Conservation (phyloP, 1,140 invertebrate species). For the Drosophila pectinifera region DNA sequence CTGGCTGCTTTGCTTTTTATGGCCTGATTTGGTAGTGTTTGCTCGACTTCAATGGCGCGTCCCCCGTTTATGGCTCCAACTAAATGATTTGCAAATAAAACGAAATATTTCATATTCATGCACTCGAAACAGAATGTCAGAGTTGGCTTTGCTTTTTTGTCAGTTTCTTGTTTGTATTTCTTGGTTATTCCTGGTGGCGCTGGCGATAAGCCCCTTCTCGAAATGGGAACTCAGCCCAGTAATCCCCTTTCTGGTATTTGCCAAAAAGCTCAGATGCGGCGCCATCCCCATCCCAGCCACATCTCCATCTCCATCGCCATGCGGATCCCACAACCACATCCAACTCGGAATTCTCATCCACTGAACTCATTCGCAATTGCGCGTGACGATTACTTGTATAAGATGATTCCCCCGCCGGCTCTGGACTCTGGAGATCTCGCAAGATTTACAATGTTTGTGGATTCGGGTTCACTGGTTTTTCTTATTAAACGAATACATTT, state of each 20-base stretch:
- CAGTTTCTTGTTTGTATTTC: constrained; percentile 10
- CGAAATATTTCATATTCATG: constrained; percentile 48
- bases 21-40: constrained; percentile 46
- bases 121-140: constrained; percentile 30
- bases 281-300: constrained; percentile 21
- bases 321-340: neutral
- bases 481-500: constrained; percentile 33
- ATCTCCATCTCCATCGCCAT: neutral
- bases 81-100: constrained; percentile 74
- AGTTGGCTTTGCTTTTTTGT: constrained; percentile 8
- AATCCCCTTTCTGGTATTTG: constrained; percentile 45
- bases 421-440: constrained; percentile 21
- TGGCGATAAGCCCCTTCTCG: constrained; percentile 34
- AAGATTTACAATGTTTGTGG: constrained; percentile 42
- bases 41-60: constrained; percentile 52
- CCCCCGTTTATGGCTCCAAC: constrained; percentile 54
- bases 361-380: constrained; percentile 47
- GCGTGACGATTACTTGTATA: constrained; percentile 28
- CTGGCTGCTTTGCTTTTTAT: constrained; percentile 43
- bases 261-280: constrained; percentile 37
- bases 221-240: constrained; percentile 48
- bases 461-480: constrained; percentile 27
- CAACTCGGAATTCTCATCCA: constrained; percentile 16
- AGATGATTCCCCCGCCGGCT: neutral
- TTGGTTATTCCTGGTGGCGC: constrained; percentile 29